Conservation (phyloP, 2,113 vertebrate species). For the Orycteropus afer region DNA sequence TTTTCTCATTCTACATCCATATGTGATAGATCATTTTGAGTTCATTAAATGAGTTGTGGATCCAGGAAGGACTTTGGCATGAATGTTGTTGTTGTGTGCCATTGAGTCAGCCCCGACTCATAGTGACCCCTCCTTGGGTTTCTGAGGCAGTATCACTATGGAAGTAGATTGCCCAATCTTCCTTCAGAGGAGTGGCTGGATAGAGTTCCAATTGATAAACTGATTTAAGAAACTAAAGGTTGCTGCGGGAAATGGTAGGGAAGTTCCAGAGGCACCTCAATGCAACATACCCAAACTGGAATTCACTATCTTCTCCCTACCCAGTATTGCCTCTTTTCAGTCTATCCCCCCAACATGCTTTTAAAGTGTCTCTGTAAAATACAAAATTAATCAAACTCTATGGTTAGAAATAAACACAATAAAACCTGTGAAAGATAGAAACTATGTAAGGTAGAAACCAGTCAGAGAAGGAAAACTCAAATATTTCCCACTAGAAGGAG, state of each 20-base stretch:
- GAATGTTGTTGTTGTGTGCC: too few species aligned
- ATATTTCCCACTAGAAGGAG: too few species aligned
- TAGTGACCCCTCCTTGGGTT: too few species aligned
- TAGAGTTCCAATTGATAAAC: constrained; percentile 26
- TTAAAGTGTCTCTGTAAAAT: neutral
- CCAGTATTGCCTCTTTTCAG: neutral
- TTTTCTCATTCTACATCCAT: neutral
- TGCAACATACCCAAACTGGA: neutral
- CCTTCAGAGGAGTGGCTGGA: too few species aligned
- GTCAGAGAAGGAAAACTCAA: too few species aligned
- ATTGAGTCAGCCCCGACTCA: too few species aligned
- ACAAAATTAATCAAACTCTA: neutral
- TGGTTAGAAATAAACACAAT: neutral
- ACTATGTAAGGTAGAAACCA: too few species aligned
- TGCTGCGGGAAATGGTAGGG: neutral
- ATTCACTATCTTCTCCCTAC: neutral
- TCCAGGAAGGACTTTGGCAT: neutral
- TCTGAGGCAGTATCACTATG: too few species aligned
- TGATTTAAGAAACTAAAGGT: neutral
- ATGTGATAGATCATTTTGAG: constrained; percentile 25
- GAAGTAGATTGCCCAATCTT: too few species aligned
- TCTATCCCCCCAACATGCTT: neutral
- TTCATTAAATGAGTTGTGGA: neutral
- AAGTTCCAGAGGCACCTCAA: neutral
- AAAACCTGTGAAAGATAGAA: too few species aligned